A percentile compares a stretch with the other conserved stretches of the same genome.
Evolutionary conservation across 2,797 vertebrate species (phyloP).

Genomic region (Labroides dimidiatus): DNA sequence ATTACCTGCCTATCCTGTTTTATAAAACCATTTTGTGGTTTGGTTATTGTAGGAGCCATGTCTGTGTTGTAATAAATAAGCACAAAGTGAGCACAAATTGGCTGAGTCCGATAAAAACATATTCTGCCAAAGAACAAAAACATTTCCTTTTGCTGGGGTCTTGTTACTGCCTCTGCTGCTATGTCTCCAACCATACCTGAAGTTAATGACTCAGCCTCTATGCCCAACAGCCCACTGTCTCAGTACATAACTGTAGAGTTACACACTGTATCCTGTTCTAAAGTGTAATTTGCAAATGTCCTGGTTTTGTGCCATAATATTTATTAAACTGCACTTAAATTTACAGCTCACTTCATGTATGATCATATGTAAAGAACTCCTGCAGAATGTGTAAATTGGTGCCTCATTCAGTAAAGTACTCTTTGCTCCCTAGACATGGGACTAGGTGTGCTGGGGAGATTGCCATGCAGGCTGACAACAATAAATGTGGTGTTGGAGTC

Average conservation of each 20-base stretch:
- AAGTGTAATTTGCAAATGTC: too few species aligned
- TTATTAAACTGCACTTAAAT: too few species aligned
- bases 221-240: constrained; percentile 7
- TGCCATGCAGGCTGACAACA: constrained; percentile 97
- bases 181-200: too few species aligned
- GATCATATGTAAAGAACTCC: not conserved
- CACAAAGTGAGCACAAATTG: not conserved
- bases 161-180: not conserved
- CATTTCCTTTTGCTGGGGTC: not conserved
- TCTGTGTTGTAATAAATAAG: not conserved
- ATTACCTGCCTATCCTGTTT: not conserved
- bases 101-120: not conserved
- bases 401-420: too few species aligned
- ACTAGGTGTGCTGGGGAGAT: constrained; percentile 98
- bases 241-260: constrained; percentile 23
- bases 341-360: too few species aligned
- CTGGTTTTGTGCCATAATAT: too few species aligned
- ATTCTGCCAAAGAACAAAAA: not conserved
- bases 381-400: not conserved
- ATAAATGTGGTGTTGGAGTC: constrained; percentile 96
- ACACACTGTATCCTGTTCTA: not conserved
- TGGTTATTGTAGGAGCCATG: not conserved
- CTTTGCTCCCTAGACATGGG: constrained; percentile 86
- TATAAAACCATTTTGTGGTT: not conserved
- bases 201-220: not conserved